Evolutionary conservation across 2,888 invertebrate species (phyloP), one percentile per base, ranked within the genome.

Genomic region (Perizoma flavofasciatum): DNA sequence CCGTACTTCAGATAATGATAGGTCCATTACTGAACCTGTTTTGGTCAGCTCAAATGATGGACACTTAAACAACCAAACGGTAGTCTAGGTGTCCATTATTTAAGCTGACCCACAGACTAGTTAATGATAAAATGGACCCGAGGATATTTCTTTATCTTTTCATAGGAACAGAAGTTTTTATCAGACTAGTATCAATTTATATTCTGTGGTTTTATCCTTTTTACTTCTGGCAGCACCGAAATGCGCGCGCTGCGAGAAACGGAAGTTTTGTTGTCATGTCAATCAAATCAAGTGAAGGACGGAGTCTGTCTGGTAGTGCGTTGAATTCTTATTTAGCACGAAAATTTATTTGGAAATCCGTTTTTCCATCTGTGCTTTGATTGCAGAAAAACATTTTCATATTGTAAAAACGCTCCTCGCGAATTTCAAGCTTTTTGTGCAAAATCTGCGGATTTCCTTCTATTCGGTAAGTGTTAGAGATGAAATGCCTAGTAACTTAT

Each of bases 231-330:
- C 80, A 87, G 78, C 77, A 78, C 74, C 22, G 22, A 66, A 82
- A 70, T 90, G 91, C 91, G 91, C 91, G 91, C 91, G 90, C 88
- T 85, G 85, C 82, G 68, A 70, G 74, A 78, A 80, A 78, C 79
- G 82, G 83, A 85, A 84, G 82, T 87, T 89, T 88, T 91, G 91
- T 90, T 91, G 22, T 22, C 22, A 22, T 91, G 90, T 88, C 90
- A 89, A 88, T 89, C 86, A 87, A 86, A 80, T 81, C 73, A 71
- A 77, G 78, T 71, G 69, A 71, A 79, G 79, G 69, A 75, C 73
- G 70, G 76, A 74, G 76, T 73, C 64, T 73, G 76, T 71, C 61
- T 73, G 76, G 77, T 75, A 60, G 81, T 83, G 83, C 75, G 68
- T 65, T 68, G 67, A 47, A 68, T 46, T 50, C 68, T 68, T 73